phyloP scores from a whole-genome alignment of 2,888 invertebrate species.

The Mythimna ferrago region DNA sequence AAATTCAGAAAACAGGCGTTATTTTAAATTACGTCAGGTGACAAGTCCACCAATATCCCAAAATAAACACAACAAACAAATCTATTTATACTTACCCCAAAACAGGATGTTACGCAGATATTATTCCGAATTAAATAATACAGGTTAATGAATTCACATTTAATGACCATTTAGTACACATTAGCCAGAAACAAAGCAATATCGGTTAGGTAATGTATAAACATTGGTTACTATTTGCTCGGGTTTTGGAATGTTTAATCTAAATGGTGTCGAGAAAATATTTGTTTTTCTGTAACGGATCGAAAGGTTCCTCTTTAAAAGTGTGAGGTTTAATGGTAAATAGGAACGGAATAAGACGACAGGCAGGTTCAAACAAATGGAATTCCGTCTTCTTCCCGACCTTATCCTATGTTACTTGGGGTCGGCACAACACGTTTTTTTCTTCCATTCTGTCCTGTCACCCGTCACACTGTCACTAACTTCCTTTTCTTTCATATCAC shows the following conservation, averaged over 20 bases:
- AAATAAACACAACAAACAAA: conserved; percentile 2
- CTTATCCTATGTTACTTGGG: too few relatives aligned
- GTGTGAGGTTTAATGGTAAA: neutral
- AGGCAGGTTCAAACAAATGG: too few relatives aligned
- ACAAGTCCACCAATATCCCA: neutral
- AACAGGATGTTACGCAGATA: conserved; percentile 5
- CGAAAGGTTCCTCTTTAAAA: neutral
- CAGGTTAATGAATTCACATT: conserved; percentile 29
- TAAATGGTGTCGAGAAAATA: neutral
- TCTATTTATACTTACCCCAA: conserved; percentile 10
- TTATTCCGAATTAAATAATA: conserved; percentile 24
- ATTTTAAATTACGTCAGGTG: neutral
- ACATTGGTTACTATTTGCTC: conserved; percentile 27
- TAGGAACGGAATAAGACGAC: too few relatives aligned
- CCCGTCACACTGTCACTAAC: too few relatives aligned
- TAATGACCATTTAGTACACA: conserved; percentile 25
- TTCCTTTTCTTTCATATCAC: too few relatives aligned
- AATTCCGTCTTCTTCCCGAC: too few relatives aligned
- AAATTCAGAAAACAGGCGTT: too few relatives aligned
- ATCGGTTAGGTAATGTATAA: conserved; percentile 28
- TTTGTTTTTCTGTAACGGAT: neutral
- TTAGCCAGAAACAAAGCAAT: conserved; percentile 38
- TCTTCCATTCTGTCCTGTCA: too few relatives aligned
- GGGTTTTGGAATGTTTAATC: neutral
- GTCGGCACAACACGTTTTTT: too few relatives aligned